Conservation (phyloP, 92 coral and sea anemone genomes). For the Actinernus sp. region DNA sequence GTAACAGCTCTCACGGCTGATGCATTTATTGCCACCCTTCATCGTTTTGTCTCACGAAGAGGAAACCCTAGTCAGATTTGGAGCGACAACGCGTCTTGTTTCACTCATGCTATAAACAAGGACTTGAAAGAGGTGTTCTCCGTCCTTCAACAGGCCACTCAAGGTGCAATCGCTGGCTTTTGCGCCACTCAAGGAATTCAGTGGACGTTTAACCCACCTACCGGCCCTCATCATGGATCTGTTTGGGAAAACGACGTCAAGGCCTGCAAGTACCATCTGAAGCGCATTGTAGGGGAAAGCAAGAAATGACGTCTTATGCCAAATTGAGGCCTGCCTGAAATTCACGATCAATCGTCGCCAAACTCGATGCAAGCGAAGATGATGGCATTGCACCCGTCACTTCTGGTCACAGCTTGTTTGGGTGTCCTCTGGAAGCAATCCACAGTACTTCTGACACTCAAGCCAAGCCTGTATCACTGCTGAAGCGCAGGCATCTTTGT, state of each 20-base stretch:
- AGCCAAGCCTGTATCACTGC: too few relatives aligned
- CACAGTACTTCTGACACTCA: conserved; percentile 10
- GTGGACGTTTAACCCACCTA: too few relatives aligned
- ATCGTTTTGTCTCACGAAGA: too few relatives aligned
- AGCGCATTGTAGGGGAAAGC: too few relatives aligned
- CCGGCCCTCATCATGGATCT: too few relatives aligned
- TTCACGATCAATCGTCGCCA: conserved; percentile 19
- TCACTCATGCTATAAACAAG: conserved; percentile 42
- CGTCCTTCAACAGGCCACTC: background rate
- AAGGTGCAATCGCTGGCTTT: background rate
- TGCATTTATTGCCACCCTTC: conserved; percentile 61
- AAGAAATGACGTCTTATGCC: conserved; percentile 59
- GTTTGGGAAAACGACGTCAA: too few relatives aligned
- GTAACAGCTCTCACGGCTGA: conserved; percentile 51
- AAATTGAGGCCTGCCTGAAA: conserved; percentile 65
- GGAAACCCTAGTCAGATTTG: too few relatives aligned
- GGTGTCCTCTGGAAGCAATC: conserved; percentile 40
- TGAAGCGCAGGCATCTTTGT: too few relatives aligned
- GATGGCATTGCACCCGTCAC: conserved; percentile 56
- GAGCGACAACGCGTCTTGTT: too few relatives aligned
- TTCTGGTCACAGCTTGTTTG: conserved; percentile 58
- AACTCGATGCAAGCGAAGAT: conserved; percentile 34
- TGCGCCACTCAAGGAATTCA: background rate
- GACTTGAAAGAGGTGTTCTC: conserved; percentile 16
- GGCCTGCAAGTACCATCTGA: too few relatives aligned